Evolutionary conservation across 2,113 vertebrate genomes (phyloP).

Genomic region (Hypomesus transpacificus): DNA sequence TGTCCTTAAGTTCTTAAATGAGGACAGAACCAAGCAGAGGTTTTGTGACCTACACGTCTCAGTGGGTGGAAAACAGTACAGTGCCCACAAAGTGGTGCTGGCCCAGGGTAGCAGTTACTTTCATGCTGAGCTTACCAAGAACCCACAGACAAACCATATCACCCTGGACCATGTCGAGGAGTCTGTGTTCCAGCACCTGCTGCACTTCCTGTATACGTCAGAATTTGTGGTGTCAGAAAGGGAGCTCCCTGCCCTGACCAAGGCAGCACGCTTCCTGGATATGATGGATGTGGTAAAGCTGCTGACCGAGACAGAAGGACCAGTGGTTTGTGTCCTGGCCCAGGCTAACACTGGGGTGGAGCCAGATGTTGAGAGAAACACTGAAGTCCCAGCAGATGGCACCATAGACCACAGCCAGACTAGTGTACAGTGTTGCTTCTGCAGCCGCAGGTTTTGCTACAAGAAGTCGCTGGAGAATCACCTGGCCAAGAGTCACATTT

Average conservation of each 20-base stretch:
- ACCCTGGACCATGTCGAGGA: constrained; percentile 89
- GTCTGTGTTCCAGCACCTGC: constrained; percentile 85
- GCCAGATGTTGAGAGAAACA: constrained; percentile 54
- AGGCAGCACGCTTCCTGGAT: constrained; percentile 92
- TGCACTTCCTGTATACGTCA: constrained; percentile 91
- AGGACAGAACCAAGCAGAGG: constrained; percentile 79
- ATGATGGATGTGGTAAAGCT: constrained; percentile 92
- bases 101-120: constrained; percentile 98
- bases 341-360: not conserved
- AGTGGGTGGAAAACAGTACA: constrained; percentile 85
- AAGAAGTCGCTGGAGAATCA: constrained; percentile 80
- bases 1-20: constrained; percentile 87
- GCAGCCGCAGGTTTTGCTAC: constrained; percentile 73
- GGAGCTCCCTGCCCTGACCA: constrained; percentile 81
- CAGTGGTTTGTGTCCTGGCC: constrained; percentile 26
- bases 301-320: constrained; percentile 70
- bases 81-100: constrained; percentile 90
- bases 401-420: constrained; percentile 24
- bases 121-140: constrained; percentile 88
- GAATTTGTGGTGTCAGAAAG: constrained; percentile 83
- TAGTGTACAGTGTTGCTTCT: constrained; percentile 66
- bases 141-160: constrained; percentile 77
- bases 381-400: constrained; percentile 25
- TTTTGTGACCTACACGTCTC: constrained; percentile 90
- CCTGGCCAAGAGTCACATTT: constrained; percentile 71